phyloP scores from a whole-genome alignment of 92 coral and sea anemone species.

The Zoanthus sociatus region DNA sequence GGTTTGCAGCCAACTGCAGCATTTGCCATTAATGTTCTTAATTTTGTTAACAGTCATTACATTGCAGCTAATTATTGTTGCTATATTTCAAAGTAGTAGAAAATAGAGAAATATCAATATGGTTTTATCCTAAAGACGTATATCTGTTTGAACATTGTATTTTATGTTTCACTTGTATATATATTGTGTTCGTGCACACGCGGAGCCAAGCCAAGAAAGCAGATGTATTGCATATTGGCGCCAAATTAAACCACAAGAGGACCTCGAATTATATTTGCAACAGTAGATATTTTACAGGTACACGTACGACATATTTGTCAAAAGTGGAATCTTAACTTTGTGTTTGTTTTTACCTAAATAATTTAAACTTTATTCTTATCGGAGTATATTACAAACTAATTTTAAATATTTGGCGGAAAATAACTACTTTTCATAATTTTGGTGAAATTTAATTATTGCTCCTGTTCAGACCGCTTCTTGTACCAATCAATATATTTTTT shows the following conservation, averaged over 20 bases:
- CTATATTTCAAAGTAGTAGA: not conserved
- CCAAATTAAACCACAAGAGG: slow-evolving; percentile 14
- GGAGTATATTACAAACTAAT: slow-evolving; percentile 20
- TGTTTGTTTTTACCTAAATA: not conserved
- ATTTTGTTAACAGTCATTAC: slow-evolving; percentile 16
- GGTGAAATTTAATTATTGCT: too few relatives aligned
- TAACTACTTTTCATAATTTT: too few relatives aligned
- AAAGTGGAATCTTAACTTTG: not conserved
- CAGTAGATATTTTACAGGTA: slow-evolving; percentile 21
- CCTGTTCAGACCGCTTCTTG: too few relatives aligned
- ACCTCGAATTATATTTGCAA: slow-evolving; percentile 4
- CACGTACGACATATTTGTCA: slow-evolving; percentile 18
- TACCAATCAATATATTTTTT: too few relatives aligned
- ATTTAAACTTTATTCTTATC: slow-evolving; percentile 1
- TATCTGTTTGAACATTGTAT: slow-evolving; percentile 3
- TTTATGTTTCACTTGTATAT: slow-evolving; percentile 19
- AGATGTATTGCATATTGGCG: too few relatives aligned
- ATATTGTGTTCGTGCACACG: not conserved
- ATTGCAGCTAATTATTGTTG: not conserved
- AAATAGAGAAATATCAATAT: slow-evolving; percentile 8
- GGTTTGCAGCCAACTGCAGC: not conserved
- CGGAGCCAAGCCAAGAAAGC: not conserved
- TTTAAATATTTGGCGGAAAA: not conserved
- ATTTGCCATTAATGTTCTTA: slow-evolving; percentile 8
- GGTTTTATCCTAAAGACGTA: slow-evolving; percentile 25